Conservation (phyloP, 2,888 invertebrate species). For the Hedya salicella region DNA sequence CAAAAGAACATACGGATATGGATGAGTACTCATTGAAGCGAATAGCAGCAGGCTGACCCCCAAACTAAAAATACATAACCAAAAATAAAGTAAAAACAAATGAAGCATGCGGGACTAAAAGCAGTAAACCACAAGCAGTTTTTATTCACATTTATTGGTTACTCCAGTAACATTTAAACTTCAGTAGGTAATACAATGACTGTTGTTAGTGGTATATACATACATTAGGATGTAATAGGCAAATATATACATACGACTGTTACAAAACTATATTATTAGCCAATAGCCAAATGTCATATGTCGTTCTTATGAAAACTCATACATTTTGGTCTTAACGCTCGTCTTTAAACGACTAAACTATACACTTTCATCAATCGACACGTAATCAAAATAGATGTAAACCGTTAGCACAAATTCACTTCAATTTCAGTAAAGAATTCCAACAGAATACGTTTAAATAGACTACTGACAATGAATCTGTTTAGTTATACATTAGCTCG, state of each 20-base stretch:
- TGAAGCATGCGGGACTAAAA: slow-evolving; percentile 82
- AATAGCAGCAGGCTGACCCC: slow-evolving; percentile 68
- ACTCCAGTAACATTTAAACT: slow-evolving; percentile 69
- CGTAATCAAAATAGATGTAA: slow-evolving; percentile 31
- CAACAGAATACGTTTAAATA: slow-evolving; percentile 1
- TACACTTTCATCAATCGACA: slow-evolving; percentile 20
- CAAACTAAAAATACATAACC: slow-evolving; percentile 54
- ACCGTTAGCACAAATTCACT: slow-evolving; percentile 20
- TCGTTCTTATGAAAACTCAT: slow-evolving; percentile 46
- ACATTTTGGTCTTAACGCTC: slow-evolving; percentile 45
- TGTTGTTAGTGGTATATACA: slow-evolving; percentile 63
- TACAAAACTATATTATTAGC: slow-evolving; percentile 50
- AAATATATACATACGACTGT: slow-evolving; percentile 54
- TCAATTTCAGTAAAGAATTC: slow-evolving; percentile 16
- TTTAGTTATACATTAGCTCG: slow-evolving; percentile 14
- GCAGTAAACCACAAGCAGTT: slow-evolving; percentile 81
- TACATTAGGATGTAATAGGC: slow-evolving; percentile 49
- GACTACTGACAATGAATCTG: slow-evolving; percentile 7
- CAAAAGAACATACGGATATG: not conserved
- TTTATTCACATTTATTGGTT: slow-evolving; percentile 82
- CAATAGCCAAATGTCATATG: slow-evolving; percentile 43
- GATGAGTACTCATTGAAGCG: slow-evolving; percentile 46
- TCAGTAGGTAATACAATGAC: slow-evolving; percentile 66
- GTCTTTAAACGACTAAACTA: slow-evolving; percentile 16
- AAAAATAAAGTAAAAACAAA: slow-evolving; percentile 60